A percentile compares a stretch with the other conserved stretches of the same genome.
These are phyloP conservation scores for Euplagia quadripunctaria DNA, from an alignment of 2,888 invertebrate species.

Conservation along the genomic window DNA sequence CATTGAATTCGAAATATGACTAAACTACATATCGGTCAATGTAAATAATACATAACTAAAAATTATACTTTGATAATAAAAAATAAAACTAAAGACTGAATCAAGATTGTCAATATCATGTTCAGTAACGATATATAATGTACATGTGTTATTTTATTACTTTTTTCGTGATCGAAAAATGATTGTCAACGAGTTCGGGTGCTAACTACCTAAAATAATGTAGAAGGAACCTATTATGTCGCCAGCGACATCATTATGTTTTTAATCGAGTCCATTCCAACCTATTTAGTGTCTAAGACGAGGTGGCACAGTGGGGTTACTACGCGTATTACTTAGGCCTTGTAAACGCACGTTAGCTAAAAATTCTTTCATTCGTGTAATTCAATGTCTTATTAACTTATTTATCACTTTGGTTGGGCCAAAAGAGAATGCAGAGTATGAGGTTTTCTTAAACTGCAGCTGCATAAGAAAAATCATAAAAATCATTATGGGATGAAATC, in stretches of 20 bases:
- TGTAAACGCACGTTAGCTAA: too few species aligned
- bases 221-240: background rate
- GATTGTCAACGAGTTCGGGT: background rate
- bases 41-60: background rate
- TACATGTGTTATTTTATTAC: background rate
- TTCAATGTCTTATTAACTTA: too few species aligned
- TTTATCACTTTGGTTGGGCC: too few species aligned
- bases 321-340: too few species aligned
- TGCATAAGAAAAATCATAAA: too few species aligned
- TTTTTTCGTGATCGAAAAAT: background rate
- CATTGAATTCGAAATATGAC: slow-evolving; percentile 6
- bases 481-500: too few species aligned
- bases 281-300: background rate
- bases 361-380: too few species aligned
- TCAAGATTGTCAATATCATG: background rate
- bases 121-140: background rate
- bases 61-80: background rate
- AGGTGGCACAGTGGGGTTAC: background rate
- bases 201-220: background rate
- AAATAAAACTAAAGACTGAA: slow-evolving; percentile 1
- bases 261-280: background rate
- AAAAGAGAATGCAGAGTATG: too few species aligned
- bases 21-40: background rate
- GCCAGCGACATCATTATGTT: background rate
- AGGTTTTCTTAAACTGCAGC: too few species aligned